Conservation (phyloP, 2,888 invertebrate genomes). For the Cosmia trapezina region DNA sequence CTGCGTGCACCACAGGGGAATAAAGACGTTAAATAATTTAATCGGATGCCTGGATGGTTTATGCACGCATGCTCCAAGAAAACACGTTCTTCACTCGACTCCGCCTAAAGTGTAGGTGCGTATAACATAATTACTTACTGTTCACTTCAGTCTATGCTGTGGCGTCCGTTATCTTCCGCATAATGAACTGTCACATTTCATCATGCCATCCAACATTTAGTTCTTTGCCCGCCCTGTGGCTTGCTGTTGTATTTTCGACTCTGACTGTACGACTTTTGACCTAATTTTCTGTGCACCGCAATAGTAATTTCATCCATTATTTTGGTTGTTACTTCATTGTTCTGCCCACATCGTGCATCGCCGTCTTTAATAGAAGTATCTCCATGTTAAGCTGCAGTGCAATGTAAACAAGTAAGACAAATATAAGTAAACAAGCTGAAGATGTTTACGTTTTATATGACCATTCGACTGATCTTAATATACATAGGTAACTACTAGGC, state of each 20-base stretch:
- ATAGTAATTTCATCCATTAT: constrained; percentile 62
- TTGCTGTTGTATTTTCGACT: constrained; percentile 54
- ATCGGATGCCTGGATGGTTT: constrained; percentile 86
- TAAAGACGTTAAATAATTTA: constrained; percentile 90
- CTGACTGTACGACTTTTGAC: constrained; percentile 28
- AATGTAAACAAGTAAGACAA: constrained; percentile 57
- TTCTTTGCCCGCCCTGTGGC: constrained; percentile 53
- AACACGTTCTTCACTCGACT: constrained; percentile 67
- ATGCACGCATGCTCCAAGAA: constrained; percentile 80
- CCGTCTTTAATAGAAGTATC: constrained; percentile 55
- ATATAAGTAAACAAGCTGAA: constrained; percentile 40
- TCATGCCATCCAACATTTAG: constrained; percentile 64
- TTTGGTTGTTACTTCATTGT: constrained; percentile 59
- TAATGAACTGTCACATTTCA: constrained; percentile 70
- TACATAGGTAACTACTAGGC: neutral
- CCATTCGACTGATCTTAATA: constrained; percentile 4
- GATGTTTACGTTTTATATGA: constrained; percentile 27
- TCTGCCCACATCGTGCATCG: constrained; percentile 51
- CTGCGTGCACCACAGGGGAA: constrained; percentile 87
- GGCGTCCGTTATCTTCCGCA: constrained; percentile 68
- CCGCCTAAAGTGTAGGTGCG: constrained; percentile 65
- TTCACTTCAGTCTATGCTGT: constrained; percentile 51
- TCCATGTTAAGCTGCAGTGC: constrained; percentile 61
- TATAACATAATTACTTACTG: constrained; percentile 61
- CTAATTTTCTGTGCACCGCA: constrained; percentile 26